Conservation (phyloP, 2,888 invertebrate genomes). For the Exephanes ischioxanthus region DNA sequence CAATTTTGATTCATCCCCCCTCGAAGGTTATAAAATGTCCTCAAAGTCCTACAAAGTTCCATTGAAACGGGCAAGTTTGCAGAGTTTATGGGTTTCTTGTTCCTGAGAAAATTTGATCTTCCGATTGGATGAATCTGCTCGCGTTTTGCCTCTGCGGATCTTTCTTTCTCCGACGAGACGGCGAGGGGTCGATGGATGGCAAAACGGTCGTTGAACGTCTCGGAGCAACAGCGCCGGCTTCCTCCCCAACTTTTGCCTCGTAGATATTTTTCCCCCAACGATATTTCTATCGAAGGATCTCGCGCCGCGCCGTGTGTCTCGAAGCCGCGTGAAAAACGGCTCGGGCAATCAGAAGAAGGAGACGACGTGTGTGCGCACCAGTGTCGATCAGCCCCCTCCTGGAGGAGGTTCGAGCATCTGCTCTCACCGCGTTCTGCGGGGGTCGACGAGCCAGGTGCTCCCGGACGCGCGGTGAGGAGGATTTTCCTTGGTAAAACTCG, state of each 20-base stretch:
- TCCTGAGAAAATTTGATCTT: constrained; percentile 33
- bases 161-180: background rate
- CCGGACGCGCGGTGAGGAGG: constrained; percentile 59
- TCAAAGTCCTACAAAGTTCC: constrained; percentile 26
- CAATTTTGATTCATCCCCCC: constrained; percentile 7
- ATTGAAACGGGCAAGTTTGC: background rate
- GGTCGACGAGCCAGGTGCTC: constrained; percentile 66
- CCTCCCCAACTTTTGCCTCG: background rate
- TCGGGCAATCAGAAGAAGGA: constrained; percentile 19
- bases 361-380: constrained; percentile 12
- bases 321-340: constrained; percentile 15
- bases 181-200: background rate
- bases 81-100: constrained; percentile 11
- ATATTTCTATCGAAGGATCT: constrained; percentile 11
- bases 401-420: constrained; percentile 43
- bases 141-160: constrained; percentile 1
- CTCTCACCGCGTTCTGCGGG: constrained; percentile 55
- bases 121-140: constrained; percentile 12
- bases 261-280: background rate
- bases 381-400: constrained; percentile 42
- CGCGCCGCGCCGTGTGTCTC: background rate
- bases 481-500: constrained; percentile 50
- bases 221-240: background rate
- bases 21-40: constrained; percentile 28
- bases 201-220: constrained; percentile 20